Conservation (phyloP, 2,888 invertebrate species). For the Sericinus montela region DNA sequence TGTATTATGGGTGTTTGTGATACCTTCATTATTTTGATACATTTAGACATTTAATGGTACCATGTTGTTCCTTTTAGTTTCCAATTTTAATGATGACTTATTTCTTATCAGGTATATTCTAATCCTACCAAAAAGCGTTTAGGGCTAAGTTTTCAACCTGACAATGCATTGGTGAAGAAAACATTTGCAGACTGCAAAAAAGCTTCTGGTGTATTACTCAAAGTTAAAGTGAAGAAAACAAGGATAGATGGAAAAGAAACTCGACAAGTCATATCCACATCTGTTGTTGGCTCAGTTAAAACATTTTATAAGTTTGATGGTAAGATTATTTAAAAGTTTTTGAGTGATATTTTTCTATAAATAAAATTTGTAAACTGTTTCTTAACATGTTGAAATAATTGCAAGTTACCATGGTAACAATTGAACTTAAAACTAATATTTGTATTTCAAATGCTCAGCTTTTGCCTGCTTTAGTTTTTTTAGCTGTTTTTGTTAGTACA, state of each 20-base stretch:
- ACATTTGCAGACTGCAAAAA: slow-evolving; percentile 83
- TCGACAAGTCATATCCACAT: slow-evolving; percentile 61
- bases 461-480: too few species aligned
- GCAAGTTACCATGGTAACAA: background rate
- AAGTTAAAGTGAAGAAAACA: slow-evolving; percentile 82
- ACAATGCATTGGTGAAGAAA: slow-evolving; percentile 89
- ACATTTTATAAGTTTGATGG: slow-evolving; percentile 83
- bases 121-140: slow-evolving; percentile 79
- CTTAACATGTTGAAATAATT: too few species aligned
- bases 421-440: background rate
- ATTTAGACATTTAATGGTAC: too few species aligned
- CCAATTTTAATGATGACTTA: too few species aligned
- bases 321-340: slow-evolving; percentile 51
- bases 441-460: too few species aligned
- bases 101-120: slow-evolving; percentile 40
- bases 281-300: slow-evolving; percentile 80
- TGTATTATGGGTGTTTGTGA: too few species aligned
- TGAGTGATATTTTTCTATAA: background rate
- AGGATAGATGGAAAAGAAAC: slow-evolving; percentile 51
- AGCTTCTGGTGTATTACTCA: slow-evolving; percentile 85
- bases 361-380: too few species aligned
- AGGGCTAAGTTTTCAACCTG: slow-evolving; percentile 88
- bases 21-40: too few species aligned
- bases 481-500: too few species aligned
- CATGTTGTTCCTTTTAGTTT: too few species aligned